These are phyloP conservation scores for Tympanoctomys barrerae DNA, from an alignment of 2,797 vertebrate genomes.

Conservation along the genomic window DNA sequence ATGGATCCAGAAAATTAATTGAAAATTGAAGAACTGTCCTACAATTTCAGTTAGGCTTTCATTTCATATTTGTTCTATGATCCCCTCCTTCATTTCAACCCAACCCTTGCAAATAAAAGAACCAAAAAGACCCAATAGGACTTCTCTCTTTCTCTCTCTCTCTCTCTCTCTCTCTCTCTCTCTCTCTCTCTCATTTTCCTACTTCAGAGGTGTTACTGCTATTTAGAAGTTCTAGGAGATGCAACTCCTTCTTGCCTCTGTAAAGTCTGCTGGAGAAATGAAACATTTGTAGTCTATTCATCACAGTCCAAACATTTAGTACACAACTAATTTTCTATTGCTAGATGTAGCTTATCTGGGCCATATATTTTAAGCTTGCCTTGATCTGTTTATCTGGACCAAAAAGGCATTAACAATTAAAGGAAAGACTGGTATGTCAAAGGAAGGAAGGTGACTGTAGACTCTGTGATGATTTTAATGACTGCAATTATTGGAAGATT, in stretches of 20 bases:
- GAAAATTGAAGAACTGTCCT: constrained; percentile 79
- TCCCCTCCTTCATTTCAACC: constrained; percentile 57
- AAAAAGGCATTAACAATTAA: constrained; percentile 87
- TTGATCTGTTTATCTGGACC: constrained; percentile 85
- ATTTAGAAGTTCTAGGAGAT: constrained; percentile 55
- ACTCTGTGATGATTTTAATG: constrained; percentile 91
- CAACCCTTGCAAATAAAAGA: constrained; percentile 73
- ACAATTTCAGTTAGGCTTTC: constrained; percentile 79
- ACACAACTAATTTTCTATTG: constrained; percentile 72
- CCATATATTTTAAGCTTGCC: constrained; percentile 79
- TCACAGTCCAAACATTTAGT: constrained; percentile 45
- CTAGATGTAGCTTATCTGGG: constrained; percentile 76
- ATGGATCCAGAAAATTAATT: constrained; percentile 83
- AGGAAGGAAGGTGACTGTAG: constrained; percentile 89
- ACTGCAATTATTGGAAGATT: constrained; percentile 90
- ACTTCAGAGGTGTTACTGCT: constrained; percentile 70
- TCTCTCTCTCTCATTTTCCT: neutral
- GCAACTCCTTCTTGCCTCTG: constrained; percentile 24
- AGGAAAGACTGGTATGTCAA: constrained; percentile 87
- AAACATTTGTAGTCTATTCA: constrained; percentile 67
- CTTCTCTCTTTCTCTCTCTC: constrained; percentile 57
- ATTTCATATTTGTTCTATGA: constrained; percentile 66
- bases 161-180: neutral
- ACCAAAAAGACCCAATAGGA: constrained; percentile 70
- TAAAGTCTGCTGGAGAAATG: constrained; percentile 59